A percentile compares a stretch with the other conserved stretches of the same genome.
phyloP scores from a whole-genome alignment of 1,140 invertebrate genomes.

The silkworm (Bombyx mori) region ASM3026992v2 NC_085114.1:9594501-9595000 shows the following conservation, averaged over 20 bases:
- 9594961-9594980: no score
- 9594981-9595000: no score
- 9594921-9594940: conserved; percentile 11
- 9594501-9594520: no score
- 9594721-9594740: conserved; percentile 3
- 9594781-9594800: conserved; percentile 22
- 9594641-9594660: no score
- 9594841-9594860: conserved; percentile 17
- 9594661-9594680: background rate
- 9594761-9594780: background rate
- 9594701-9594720: background rate
- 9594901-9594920: conserved; percentile 28
- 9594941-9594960: no score
- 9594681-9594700: conserved; percentile 6
- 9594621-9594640: conserved; percentile 1
- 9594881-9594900: conserved; percentile 16
- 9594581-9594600: background rate
- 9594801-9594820: conserved; percentile 28
- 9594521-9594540: no score
- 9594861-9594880: conserved; percentile 18
- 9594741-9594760: conserved; percentile 5
- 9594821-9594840: conserved; percentile 22
- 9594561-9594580: no score
- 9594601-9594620: conserved; percentile 7
- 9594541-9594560: no score